A percentile compares a stretch with the other conserved stretches of the same genome.
Evolutionary conservation across 2,888 invertebrate genomes (phyloP).

Genomic region (Drosophila maculinotata): DNA sequence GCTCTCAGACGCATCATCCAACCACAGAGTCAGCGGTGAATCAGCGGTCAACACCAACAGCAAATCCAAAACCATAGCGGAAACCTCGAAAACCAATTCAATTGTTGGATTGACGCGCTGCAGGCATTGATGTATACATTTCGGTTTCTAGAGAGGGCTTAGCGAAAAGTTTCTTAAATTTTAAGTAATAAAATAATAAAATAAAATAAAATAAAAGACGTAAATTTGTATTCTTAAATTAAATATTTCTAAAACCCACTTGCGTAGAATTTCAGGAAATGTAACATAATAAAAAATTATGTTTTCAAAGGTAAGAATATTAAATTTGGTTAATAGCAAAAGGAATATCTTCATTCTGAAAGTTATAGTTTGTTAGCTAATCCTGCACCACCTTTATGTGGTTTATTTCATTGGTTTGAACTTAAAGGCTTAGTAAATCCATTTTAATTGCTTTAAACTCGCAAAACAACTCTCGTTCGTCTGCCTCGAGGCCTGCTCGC

Average conservation of each 20-base stretch:
- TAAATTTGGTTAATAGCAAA: too few relatives aligned
- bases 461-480: slow-evolving; percentile 21
- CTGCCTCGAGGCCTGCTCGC: slow-evolving; percentile 14
- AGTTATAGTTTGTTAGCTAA: too few relatives aligned
- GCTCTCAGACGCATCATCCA: slow-evolving; percentile 22
- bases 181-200: too few relatives aligned
- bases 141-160: slow-evolving; percentile 23
- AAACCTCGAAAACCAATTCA: slow-evolving; percentile 69
- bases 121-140: slow-evolving; percentile 14
- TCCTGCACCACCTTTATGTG: too few relatives aligned
- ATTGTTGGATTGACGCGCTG: slow-evolving; percentile 60
- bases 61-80: slow-evolving; percentile 36
- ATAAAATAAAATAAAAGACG: too few relatives aligned
- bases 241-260: too few relatives aligned
- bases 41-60: slow-evolving; percentile 28
- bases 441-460: slow-evolving; percentile 11
- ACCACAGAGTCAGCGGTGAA: slow-evolving; percentile 40
- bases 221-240: too few relatives aligned
- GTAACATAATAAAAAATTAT: too few relatives aligned
- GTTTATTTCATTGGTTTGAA: background rate
- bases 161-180: background rate
- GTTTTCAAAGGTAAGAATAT: too few relatives aligned
- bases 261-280: too few relatives aligned
- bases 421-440: slow-evolving; percentile 8
- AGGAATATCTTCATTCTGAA: too few relatives aligned